Evolutionary conservation across 2,113 vertebrate genomes (phyloP), one percentile per base, ranked within the genome.

Genomic region (Pogonocichla stellata): DNA sequence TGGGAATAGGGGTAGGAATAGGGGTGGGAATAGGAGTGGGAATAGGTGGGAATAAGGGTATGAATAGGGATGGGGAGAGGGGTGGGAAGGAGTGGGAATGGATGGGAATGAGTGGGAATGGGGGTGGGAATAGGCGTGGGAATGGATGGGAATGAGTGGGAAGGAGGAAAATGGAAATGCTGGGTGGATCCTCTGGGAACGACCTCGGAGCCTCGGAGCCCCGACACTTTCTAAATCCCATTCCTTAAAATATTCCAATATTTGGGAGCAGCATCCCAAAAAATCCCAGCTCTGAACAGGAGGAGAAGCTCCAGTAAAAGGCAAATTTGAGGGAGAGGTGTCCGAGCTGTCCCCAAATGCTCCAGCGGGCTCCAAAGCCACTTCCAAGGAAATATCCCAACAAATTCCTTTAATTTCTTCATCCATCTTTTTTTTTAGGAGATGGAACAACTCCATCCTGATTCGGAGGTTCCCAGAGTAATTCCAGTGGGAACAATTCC

Each of bases 281-380:
- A 16, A 19, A 19, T 13, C 54, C 9, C 2, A 2, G 1, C 45
- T 80, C 26, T 1, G 0, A 25, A 69, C 0, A 1, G 47, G 13
- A 42, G 6, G 45, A 42, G 56, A n/a, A 71, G 26, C 38, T 57
- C 29, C 19, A 54, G 51, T 2, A 9, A 38, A 61, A 45, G n/a
- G 5, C 5, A 2, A 5, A 36, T 80, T 22, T 23, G 19, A 23
- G 61, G 13, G 31, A 64, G 20, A 42, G 29, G 16, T 1, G 38
- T 25, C 67, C 7, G 8, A 51, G 54, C 53, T 26, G 43, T n/a
- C 26, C 54, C 58, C 28, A 57, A 9, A 45, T 3, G 1, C 4
- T 2, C 2, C 14, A 2, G 15, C 26, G 10, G n/a, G 10, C 10
- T 38, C 38, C 38, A 38, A 38, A 38, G 38, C 10, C 38, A 18